Evolutionary conservation across 2,888 invertebrate genomes (phyloP).

Genomic region (Amaurobius ferox): DNA sequence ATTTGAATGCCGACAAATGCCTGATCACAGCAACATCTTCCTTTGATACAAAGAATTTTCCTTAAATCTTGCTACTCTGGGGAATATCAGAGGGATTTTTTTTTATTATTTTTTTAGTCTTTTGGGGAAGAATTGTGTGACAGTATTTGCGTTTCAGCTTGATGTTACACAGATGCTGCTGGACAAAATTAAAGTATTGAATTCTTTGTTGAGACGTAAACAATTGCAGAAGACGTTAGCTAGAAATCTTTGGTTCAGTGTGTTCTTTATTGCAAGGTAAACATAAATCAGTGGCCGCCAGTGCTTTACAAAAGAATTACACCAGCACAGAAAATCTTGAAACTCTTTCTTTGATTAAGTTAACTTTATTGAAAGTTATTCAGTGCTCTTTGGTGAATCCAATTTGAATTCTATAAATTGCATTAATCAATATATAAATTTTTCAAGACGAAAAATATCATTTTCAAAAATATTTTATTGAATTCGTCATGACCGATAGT

Average conservation of each 20-base stretch:
- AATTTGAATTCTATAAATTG: no score
- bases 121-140: background rate
- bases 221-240: background rate
- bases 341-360: no score
- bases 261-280: background rate
- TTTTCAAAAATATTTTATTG: no score
- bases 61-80: background rate
- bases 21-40: constrained; percentile 21
- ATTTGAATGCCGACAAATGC: constrained; percentile 57
- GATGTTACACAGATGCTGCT: background rate
- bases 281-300: background rate
- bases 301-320: background rate
- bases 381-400: no score
- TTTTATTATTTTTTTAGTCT: background rate
- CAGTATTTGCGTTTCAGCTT: background rate
- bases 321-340: no score
- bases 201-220: background rate
- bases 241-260: background rate
- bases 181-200: background rate
- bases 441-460: no score
- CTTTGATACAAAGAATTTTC: constrained; percentile 12
- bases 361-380: no score
- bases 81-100: background rate
- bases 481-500: no score
- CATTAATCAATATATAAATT: no score